phyloP scores from a whole-genome alignment of 2,797 vertebrate genomes.

The Momotus momota region DNA sequence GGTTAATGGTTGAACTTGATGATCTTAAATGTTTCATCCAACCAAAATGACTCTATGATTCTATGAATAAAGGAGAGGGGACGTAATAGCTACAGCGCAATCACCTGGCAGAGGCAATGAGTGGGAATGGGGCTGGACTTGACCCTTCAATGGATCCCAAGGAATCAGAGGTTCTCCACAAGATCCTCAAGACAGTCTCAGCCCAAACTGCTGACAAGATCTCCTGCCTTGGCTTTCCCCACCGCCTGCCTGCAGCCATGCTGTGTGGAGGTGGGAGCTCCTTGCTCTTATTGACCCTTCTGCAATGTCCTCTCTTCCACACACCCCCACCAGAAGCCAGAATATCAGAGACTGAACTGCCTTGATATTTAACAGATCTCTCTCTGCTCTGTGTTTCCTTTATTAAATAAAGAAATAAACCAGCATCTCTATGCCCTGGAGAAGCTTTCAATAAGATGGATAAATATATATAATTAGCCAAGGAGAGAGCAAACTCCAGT shows the following conservation, averaged over 20 bases:
- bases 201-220: background rate
- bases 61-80: background rate
- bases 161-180: background rate
- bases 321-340: background rate
- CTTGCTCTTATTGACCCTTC: background rate
- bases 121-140: background rate
- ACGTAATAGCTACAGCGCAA: background rate
- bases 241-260: background rate
- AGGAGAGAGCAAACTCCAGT: slow-evolving; percentile 72
- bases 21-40: background rate
- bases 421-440: slow-evolving; percentile 67
- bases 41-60: background rate
- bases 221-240: background rate
- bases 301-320: background rate
- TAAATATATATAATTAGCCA: slow-evolving; percentile 78
- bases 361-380: slow-evolving; percentile 6
- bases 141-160: background rate
- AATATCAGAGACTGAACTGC: background rate
- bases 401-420: slow-evolving; percentile 62
- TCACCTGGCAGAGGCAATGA: background rate
- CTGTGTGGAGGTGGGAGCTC: fast-evolving
- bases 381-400: background rate
- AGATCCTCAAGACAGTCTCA: background rate
- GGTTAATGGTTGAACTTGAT: background rate
- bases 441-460: slow-evolving; percentile 74